Base-by-base conservation (phyloP, 2,888 invertebrate genomes). In the Synergus gifuensis region DNA sequence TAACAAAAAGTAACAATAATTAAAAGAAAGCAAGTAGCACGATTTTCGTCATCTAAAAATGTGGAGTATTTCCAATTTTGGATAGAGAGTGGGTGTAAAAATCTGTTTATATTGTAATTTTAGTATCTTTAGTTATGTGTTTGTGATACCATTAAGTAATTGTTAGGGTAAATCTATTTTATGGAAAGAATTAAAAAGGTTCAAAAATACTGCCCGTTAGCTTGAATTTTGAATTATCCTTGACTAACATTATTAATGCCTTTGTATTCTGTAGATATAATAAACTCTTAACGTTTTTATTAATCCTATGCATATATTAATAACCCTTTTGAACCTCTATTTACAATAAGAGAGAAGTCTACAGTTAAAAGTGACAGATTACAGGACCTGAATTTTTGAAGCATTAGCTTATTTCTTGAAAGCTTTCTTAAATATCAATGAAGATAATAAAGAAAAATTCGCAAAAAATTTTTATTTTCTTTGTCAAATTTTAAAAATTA, bases 261-360 rank as follows among this genome's bases (percentile, higher is more conserved):
- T 88, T 87, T 90, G 88, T 90, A 90, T 86, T 86, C 83, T 86
- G 86, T 87, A 86, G 85, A 86, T 82, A 88, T 87, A 90, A 90
- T 90, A 90, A 90, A 90, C 86, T 88, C 86, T 87, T 87, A 85
- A 88, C 88, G 85, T 90, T 90, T 90, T 86, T 88, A 89, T 86
- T 86, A 83, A 87, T 86, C 80, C 86, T 85, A 85, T 84, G 54
- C 77, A 87, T 85, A 82, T 83, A 84, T 87, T 81, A 82, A 81
- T 85, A 84, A 87, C 81, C 86, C 88, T 84, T 81, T 80, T 76
- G 78, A 81, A 85, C 83, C 83, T 63, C 77, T 22, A 28, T 14
- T 11, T 12, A 62, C 14, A 28, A 14, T 28, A 14, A 14, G 1
- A 62, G 28, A 28, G 12, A 62, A 11, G 12, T 4, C 28, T 62